Evolutionary conservation across 2,888 invertebrate species (phyloP).

Genomic region (Dichetophora obliterata): DNA sequence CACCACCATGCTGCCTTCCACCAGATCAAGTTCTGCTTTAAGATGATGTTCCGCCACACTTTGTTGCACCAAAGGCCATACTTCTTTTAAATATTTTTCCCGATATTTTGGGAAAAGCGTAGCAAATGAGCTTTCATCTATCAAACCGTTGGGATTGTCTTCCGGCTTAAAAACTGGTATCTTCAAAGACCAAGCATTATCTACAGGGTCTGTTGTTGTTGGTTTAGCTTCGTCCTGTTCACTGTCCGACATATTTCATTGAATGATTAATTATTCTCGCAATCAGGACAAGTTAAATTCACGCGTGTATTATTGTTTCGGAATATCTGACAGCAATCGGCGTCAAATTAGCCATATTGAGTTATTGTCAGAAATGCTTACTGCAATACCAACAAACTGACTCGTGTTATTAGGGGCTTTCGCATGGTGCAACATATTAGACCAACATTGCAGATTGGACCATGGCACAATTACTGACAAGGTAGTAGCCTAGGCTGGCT

Average conservation of each 20-base stretch:
- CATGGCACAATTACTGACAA: no score
- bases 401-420: no score
- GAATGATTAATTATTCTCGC: not conserved
- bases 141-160: constrained; percentile 85
- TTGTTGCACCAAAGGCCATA: constrained; percentile 95
- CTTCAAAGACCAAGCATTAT: constrained; percentile 89
- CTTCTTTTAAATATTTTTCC: constrained; percentile 94
- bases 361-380: no score
- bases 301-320: no score
- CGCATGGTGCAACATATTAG: no score
- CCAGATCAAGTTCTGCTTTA: constrained; percentile 89
- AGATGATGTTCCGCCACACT: constrained; percentile 83
- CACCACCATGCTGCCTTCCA: constrained; percentile 96
- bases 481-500: no score
- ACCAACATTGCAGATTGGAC: no score
- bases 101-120: constrained; percentile 97
- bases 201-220: constrained; percentile 74
- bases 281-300: no score
- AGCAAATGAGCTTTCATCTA: constrained; percentile 96
- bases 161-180: constrained; percentile 88
- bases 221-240: constrained; percentile 56
- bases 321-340: no score
- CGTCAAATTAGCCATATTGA: no score
- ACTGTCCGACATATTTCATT: constrained; percentile 60
- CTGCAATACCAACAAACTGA: no score